Conservation (phyloP, 2,888 invertebrate genomes). For the Sphaerophoria rueppellii region DNA sequence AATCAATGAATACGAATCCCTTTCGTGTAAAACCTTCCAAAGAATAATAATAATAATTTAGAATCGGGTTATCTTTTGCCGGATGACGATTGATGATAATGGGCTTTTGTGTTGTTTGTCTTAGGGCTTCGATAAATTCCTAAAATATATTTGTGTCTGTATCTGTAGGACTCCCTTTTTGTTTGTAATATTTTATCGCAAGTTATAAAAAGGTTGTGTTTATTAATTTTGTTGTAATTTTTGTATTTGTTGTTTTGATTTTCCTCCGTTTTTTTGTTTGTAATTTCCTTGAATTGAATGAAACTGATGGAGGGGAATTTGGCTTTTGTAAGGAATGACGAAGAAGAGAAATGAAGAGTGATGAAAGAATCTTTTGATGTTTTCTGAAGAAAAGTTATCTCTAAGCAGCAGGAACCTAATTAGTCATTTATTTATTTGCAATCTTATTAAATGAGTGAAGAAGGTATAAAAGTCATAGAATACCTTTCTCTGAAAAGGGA, state of each 20-base stretch:
- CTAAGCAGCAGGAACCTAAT: neutral
- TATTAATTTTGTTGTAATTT: slow-evolving; percentile 22
- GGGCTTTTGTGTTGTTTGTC: slow-evolving; percentile 44
- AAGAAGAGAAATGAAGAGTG: neutral
- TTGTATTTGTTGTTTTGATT: neutral
- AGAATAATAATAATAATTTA: slow-evolving; percentile 20
- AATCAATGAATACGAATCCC: slow-evolving; percentile 8
- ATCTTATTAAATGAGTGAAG: slow-evolving; percentile 2
- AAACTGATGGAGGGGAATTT: neutral
- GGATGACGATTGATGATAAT: slow-evolving; percentile 25
- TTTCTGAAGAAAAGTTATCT: neutral
- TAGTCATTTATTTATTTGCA: slow-evolving; percentile 33
- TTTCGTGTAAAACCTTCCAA: neutral
- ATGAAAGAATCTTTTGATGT: slow-evolving; percentile 18
- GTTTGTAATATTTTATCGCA: slow-evolving; percentile 32
- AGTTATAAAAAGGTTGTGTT: slow-evolving; percentile 38
- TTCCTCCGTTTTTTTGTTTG: neutral
- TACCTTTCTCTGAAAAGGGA: slow-evolving; percentile 3
- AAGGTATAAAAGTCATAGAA: slow-evolving; percentile 10
- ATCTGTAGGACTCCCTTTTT: neutral
- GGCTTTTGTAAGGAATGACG: neutral
- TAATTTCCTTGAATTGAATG: neutral
- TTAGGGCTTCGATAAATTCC: slow-evolving; percentile 40
- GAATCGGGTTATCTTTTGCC: slow-evolving; percentile 34
- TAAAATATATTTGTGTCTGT: neutral